Base-by-base conservation (phyloP, 2,797 vertebrate genomes). In the Neomorphus geoffroyi region DNA sequence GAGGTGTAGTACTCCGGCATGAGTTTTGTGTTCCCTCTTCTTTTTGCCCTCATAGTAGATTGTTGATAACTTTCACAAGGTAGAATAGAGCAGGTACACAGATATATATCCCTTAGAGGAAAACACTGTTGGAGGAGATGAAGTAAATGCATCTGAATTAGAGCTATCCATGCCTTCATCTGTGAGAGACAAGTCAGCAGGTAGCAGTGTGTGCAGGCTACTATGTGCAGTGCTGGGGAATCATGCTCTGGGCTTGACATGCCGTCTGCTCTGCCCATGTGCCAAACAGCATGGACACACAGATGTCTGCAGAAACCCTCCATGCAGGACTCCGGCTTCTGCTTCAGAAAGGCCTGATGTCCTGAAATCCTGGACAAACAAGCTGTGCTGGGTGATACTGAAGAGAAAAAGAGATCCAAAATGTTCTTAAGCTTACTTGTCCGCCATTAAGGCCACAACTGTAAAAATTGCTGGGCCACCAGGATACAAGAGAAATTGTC, bases 161-260 rank as follows among this genome's bases (percentile, higher is more conserved):
- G 30, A 84, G 62, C 30, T 51, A 37, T 64, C 82, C 14, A 27
- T 61, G 62, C 57, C 22, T 45, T 51, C n/a, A 21, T 72, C n/a
- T 14, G 33, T 1, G 2, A 54, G 51, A 53, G 18, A 65, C 23
- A 78, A 48, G 61, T 37, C 21, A 35, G 41, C 9, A 6, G 14
- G 46, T 61, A 67, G 54, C 35, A 0, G 0, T 78, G 48, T 33
- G 10, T 51, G 13, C 6, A 7, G 41, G 33, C 45, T 70, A 18
- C 33, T 64, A 3, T 14, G 30, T 35, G n/a, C 50, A n/a, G 56
- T 41, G 54, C 67, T 84, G 41, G 60, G 16, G 54, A 62, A 43
- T 30, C 0, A 0, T 53, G 26, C 45, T 69, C 9, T 0, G 2
- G 32, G n/a, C 35, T 83, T 78, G 43, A 30, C 19, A 3, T 7